Evolutionary conservation across 1,140 invertebrate species (phyloP).

Genomic region (Heterodera carotae): DNA sequence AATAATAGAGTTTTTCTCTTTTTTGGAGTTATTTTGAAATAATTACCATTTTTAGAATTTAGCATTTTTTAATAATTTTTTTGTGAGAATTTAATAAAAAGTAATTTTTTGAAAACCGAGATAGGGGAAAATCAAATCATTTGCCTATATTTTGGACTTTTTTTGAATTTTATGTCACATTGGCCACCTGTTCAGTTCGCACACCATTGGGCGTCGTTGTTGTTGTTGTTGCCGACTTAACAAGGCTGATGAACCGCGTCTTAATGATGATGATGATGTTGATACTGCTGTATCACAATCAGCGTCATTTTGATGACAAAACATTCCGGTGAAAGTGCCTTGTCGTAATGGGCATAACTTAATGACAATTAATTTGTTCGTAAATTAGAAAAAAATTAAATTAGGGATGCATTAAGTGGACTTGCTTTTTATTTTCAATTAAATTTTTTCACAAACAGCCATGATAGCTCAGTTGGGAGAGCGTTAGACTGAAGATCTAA

Average conservation of each 20-base stretch:
- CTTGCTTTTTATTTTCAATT: neutral
- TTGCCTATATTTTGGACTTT: neutral
- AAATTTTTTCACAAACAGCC: too few relatives aligned
- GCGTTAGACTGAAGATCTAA: slow-evolving; percentile 40
- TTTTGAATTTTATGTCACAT: too few relatives aligned
- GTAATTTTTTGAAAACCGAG: too few relatives aligned
- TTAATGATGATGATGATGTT: neutral
- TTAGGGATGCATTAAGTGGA: too few relatives aligned
- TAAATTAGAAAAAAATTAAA: neutral
- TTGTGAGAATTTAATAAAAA: too few relatives aligned
- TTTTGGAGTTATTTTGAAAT: too few relatives aligned
- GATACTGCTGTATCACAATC: neutral
- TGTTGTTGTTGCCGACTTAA: too few relatives aligned
- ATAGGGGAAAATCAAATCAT: too few relatives aligned
- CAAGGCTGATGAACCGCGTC: neutral
- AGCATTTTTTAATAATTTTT: neutral
- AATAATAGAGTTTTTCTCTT: too few relatives aligned
- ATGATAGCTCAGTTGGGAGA: slow-evolving; percentile 34
- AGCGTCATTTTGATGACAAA: neutral
- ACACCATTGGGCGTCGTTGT: neutral
- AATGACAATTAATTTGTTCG: too few relatives aligned
- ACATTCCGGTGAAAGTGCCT: slow-evolving; percentile 13
- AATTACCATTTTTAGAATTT: neutral
- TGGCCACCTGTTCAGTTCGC: slow-evolving; percentile 9
- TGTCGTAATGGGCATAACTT: slow-evolving; percentile 3